These are phyloP conservation scores for Euzophera pinguis DNA, from an alignment of 2,888 invertebrate genomes.

Conservation along the genomic window DNA sequence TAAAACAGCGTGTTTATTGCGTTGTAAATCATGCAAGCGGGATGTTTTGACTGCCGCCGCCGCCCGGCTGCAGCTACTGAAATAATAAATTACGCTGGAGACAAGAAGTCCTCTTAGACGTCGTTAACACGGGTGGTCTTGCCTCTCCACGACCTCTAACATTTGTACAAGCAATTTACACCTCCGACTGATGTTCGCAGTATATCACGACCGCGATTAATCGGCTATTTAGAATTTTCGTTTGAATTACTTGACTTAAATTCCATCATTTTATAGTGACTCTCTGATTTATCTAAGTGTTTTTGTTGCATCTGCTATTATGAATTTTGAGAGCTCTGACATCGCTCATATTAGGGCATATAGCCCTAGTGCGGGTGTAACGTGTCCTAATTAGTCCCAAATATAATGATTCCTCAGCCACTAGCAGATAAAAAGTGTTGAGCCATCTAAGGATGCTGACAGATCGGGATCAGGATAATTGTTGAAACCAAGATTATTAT, in stretches of 20 bases:
- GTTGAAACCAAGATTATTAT: too few species aligned
- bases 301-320: too few species aligned
- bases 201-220: slow-evolving; percentile 20
- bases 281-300: too few species aligned
- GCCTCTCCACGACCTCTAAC: slow-evolving; percentile 30
- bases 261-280: too few species aligned
- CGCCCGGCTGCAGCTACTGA: slow-evolving; percentile 58
- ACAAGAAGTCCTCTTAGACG: slow-evolving; percentile 57
- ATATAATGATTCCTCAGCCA: too few species aligned
- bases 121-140: slow-evolving; percentile 69
- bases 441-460: too few species aligned
- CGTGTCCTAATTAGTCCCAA: too few species aligned
- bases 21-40: slow-evolving; percentile 70
- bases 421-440: too few species aligned
- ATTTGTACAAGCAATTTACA: slow-evolving; percentile 45
- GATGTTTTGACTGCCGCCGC: slow-evolving; percentile 67
- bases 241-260: neutral
- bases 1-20: slow-evolving; percentile 72
- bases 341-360: too few species aligned
- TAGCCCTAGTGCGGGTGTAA: too few species aligned
- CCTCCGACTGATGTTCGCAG: slow-evolving; percentile 32
- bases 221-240: slow-evolving; percentile 20
- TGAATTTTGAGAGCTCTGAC: too few species aligned
- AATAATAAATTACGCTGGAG: slow-evolving; percentile 74
- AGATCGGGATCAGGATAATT: too few species aligned